Percentiles rank a stretch among this genome's conserved stretches.
These are phyloP conservation scores for Dorcus hopei DNA, from an alignment of 2,888 invertebrate species.

Conservation along the genomic window DNA sequence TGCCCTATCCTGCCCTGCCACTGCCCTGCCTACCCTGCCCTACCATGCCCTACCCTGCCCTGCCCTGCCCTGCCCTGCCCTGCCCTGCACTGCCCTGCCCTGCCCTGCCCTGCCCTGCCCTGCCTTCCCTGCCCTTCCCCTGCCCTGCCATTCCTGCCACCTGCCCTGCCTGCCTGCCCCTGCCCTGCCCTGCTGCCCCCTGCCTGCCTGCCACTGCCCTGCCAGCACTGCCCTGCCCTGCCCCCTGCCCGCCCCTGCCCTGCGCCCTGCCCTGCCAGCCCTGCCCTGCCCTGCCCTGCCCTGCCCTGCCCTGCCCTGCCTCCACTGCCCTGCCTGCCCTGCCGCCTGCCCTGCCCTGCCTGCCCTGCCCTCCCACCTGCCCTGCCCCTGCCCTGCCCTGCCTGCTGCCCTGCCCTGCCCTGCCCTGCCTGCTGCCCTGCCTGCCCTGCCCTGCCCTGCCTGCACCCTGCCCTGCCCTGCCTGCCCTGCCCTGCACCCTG, in stretches of 20 bases:
- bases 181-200: conserved; percentile 12
- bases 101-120: conserved; percentile 11
- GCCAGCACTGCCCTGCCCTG: conserved; percentile 28
- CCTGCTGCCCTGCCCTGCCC: too few relatives aligned
- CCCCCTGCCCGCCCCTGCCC: conserved; percentile 19
- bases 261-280: too few relatives aligned
- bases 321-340: too few relatives aligned
- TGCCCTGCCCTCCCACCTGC: too few relatives aligned
- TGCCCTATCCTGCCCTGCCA: conserved; percentile 13
- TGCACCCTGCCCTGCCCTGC: too few relatives aligned
- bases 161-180: conserved; percentile 10
- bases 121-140: conserved; percentile 12
- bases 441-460: too few relatives aligned
- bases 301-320: conserved; percentile 11
- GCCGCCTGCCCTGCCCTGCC: neutral
- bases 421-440: too few relatives aligned
- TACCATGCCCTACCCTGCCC: conserved; percentile 12
- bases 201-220: conserved; percentile 25
- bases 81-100: conserved; percentile 14
- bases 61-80: conserved; percentile 15
- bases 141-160: conserved; percentile 10
- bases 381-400: too few relatives aligned
- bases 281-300: conserved; percentile 20
- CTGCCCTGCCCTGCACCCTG: conserved; percentile 4
- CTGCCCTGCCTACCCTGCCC: conserved; percentile 10